A percentile compares a stretch with the other conserved stretches of the same genome.
phyloP scores from a whole-genome alignment of 2,797 vertebrate species.

The Moxostoma hubbsi region DNA sequence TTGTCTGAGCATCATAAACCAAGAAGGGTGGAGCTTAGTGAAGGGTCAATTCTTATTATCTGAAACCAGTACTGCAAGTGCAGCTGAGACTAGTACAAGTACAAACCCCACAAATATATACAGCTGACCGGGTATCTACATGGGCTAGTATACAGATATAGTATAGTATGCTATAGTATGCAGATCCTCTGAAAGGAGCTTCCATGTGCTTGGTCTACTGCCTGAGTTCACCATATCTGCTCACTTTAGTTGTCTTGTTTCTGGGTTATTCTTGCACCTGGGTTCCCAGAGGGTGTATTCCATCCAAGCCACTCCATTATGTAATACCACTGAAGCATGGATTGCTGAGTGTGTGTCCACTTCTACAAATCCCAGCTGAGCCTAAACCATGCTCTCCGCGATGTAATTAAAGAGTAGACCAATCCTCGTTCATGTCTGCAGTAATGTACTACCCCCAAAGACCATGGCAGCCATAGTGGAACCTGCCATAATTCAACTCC shows the following conservation, averaged over 20 bases:
- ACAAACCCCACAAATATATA: no score
- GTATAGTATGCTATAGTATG: no score
- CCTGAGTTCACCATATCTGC: conserved; percentile 50
- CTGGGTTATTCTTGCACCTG: conserved; percentile 13
- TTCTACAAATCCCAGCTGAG: conserved; percentile 41
- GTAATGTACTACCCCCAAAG: conserved; percentile 9
- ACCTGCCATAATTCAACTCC: conserved; percentile 11
- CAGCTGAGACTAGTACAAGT: neutral
- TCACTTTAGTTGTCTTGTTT: conserved; percentile 34
- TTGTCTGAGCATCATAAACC: no score
- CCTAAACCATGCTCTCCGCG: conserved; percentile 13
- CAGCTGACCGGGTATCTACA: conserved; percentile 7
- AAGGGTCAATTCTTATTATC: neutral
- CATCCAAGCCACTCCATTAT: conserved; percentile 21
- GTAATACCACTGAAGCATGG: conserved; percentile 36
- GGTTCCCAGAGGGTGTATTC: conserved; percentile 32
- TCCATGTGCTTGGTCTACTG: conserved; percentile 47
- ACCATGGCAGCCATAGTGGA: neutral
- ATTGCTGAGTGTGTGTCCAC: conserved; percentile 36
- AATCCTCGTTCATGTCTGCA: conserved; percentile 29
- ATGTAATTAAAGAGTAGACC: conserved; percentile 51
- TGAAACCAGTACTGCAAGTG: neutral
- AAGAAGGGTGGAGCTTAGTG: neutral
- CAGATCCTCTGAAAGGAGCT: neutral
- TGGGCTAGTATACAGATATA: conserved; percentile 32